Percentiles rank a stretch among this genome's conserved stretches.
Evolutionary conservation across 2,888 invertebrate species (phyloP).

Genomic region (Limnephilus auricula): DNA sequence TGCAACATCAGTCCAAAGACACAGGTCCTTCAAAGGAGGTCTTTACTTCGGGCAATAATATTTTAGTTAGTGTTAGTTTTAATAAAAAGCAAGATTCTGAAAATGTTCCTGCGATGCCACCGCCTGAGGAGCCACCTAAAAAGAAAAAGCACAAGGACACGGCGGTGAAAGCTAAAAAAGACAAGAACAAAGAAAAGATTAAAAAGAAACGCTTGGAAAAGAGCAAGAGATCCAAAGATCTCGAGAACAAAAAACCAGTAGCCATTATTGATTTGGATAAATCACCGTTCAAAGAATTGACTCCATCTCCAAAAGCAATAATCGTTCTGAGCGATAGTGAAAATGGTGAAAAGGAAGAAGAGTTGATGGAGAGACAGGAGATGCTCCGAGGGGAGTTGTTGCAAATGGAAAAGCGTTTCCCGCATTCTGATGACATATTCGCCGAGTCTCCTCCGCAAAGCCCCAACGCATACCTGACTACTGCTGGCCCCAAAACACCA

Average conservation of each 20-base stretch:
- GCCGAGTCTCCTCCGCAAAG: constrained; percentile 65
- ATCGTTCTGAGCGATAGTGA: constrained; percentile 92
- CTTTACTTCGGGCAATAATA: constrained; percentile 95
- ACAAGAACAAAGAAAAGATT: constrained; percentile 70
- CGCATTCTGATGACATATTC: constrained; percentile 66
- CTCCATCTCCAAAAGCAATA: constrained; percentile 87
- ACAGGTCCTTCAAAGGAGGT: constrained; percentile 91
- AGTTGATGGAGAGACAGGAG: constrained; percentile 69
- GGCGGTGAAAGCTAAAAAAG: constrained; percentile 68
- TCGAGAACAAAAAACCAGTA: constrained; percentile 84
- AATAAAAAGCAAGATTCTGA: constrained; percentile 80
- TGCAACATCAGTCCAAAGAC: constrained; percentile 71
- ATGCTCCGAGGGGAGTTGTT: constrained; percentile 70
- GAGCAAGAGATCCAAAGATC: constrained; percentile 67
- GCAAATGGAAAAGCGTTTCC: constrained; percentile 69
- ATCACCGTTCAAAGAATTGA: constrained; percentile 90
- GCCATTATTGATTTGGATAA: constrained; percentile 92
- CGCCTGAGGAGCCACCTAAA: constrained; percentile 68
- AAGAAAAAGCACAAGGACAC: constrained; percentile 71
- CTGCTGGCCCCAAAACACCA: constrained; percentile 85
- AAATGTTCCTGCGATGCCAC: constrained; percentile 69
- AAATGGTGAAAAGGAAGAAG: constrained; percentile 75
- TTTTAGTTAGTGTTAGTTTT: constrained; percentile 94
- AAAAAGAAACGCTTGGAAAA: constrained; percentile 64
- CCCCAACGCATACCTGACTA: constrained; percentile 68